phyloP scores from a whole-genome alignment of 2,888 invertebrate species.

The Heliconius erato region DNA sequence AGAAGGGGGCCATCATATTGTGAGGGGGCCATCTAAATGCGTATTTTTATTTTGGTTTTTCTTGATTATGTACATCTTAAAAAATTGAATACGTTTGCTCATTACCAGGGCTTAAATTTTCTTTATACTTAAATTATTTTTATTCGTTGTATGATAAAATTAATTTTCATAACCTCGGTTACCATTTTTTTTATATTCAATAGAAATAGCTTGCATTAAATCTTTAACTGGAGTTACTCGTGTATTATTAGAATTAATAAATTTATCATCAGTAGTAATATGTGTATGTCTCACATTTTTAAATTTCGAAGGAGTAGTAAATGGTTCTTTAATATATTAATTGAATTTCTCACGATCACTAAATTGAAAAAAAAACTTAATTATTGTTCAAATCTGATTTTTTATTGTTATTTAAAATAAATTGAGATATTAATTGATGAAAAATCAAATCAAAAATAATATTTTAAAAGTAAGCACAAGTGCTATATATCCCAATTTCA shows the following conservation, averaged over 20 bases:
- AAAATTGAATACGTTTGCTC: background rate
- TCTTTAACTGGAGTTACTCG: background rate
- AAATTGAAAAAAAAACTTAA: no score
- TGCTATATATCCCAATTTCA: no score
- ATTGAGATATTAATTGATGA: background rate
- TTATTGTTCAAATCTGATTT: background rate
- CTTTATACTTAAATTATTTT: background rate
- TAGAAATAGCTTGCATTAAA: background rate
- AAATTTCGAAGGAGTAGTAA: background rate
- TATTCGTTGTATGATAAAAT: background rate
- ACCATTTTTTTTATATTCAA: background rate
- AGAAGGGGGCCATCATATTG: no score
- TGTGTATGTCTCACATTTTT: background rate
- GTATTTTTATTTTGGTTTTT: background rate
- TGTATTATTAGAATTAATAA: background rate
- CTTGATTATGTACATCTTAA: background rate
- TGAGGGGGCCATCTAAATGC: background rate
- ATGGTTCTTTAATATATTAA: background rate
- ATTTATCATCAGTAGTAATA: background rate
- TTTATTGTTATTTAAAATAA: background rate
- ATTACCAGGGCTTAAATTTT: background rate
- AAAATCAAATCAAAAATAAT: background rate
- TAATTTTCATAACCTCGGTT: background rate
- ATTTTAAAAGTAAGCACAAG: background rate
- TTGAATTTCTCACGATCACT: background rate